Conservation (phyloP, 35 echinoderm and acorn worm species). For the Nesometra sesokonis region DNA sequence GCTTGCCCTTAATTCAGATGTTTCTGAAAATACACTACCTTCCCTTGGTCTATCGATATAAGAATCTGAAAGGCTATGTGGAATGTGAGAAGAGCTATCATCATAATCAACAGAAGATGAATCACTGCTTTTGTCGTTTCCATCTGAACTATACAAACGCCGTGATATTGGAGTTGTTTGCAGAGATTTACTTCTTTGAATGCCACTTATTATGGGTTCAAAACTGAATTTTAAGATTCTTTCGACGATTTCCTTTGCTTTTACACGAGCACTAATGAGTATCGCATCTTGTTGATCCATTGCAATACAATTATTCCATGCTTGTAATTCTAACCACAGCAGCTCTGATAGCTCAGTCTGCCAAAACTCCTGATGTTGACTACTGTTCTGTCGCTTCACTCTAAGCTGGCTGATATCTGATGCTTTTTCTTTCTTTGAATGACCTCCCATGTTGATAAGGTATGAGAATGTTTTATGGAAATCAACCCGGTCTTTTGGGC, state of each 20-base stretch:
- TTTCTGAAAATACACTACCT: background rate
- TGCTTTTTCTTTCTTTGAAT: constrained; percentile 33
- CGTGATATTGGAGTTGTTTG: background rate
- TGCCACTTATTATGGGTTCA: constrained; percentile 4
- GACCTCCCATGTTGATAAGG: constrained; percentile 75
- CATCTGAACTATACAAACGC: background rate
- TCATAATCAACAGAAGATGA: background rate
- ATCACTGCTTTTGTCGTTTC: background rate
- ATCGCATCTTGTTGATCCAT: constrained; percentile 54
- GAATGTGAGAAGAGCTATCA: background rate
- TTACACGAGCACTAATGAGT: constrained; percentile 33
- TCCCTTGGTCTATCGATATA: background rate
- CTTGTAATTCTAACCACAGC: constrained; percentile 80
- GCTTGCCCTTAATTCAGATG: constrained; percentile 7
- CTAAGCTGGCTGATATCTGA: constrained; percentile 3
- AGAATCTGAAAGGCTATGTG: background rate
- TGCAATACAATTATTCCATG: constrained; percentile 41
- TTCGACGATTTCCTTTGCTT: constrained; percentile 25
- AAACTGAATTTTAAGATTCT: constrained; percentile 68
- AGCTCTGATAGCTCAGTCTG: constrained; percentile 60
- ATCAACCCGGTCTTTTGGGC: constrained; percentile 47
- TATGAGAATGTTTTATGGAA: constrained; percentile 82
- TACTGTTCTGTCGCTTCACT: constrained; percentile 23
- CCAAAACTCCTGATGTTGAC: constrained; percentile 30
- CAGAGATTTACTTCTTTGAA: constrained; percentile 3